Evolutionary conservation across 2,113 vertebrate species (phyloP), one percentile per base, ranked within the genome.

Genomic region (Elephas maximus): DNA sequence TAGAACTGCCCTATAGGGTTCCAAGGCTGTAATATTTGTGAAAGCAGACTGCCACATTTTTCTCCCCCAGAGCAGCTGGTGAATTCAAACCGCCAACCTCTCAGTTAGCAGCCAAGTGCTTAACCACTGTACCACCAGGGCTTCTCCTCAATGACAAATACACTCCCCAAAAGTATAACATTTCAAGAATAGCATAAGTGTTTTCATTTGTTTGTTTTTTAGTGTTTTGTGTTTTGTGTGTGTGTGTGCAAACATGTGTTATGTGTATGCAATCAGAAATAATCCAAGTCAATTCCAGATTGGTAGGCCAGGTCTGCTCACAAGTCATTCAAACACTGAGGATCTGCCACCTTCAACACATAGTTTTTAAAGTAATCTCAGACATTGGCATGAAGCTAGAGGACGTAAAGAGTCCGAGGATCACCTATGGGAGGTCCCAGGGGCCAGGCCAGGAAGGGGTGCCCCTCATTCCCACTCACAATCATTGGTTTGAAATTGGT

Each of bases 251-350:
- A 41, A 65, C 10, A 8, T 24, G 2, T 82, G 57, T 26, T n/a
- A 21, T 24, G 11, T 8, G 65, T 10, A n/a, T 15, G 8, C 2
- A 8, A 15, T 90, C 67, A 83, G n/a, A 93, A 94, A 90, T 6
- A 88, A 71, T 41, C 78, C 71, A 88, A 28, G 6, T 45, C 51
- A 57, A 26, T 48, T 87, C 76, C 73, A 81, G 67, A 4, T 53
- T 53, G 51, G 26, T 18, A 81, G 41, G 20, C 45, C 1, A 21
- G 30, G 20, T 89, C 60, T 73, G 51, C 74, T 90, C 81, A 78
- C 65, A 79, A 57, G 28, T 71, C 73, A 77, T 69, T 81, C 53
- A 65, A 83, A 93, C 26, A 94, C 69, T 15, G n/a, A 96, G 65
- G 62, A 3, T 91, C 62, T 84, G 30, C 73, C 11, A 48, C 71